Evolutionary conservation across 2,113 vertebrate genomes (phyloP), one percentile per base, ranked within the genome.

Genomic region (Recurvirostra avosetta): DNA sequence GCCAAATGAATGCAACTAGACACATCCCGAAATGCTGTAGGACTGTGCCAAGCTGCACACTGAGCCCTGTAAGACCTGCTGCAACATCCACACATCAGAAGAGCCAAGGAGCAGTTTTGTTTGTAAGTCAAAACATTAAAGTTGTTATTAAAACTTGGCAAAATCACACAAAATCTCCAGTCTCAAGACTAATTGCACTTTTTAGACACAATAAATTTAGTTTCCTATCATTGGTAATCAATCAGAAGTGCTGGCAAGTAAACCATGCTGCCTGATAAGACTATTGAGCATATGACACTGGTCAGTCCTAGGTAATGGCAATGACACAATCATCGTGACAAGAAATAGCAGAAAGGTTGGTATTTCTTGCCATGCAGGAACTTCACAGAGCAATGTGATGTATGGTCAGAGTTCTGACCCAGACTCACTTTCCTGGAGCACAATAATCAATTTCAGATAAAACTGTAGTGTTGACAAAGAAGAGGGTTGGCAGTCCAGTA

Each of bases 351-450:
- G 20, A 43, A 82, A 18, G 20, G 34, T 7, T 34, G 7, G 5
- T 71, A 2, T 40, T 45, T 47, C 63, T 30, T 52, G 41, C 59
- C 14, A 1, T 11, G 50, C 29, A 30, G 34, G 5, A 36, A 38
- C 38, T 62, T 16, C 3, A 6, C 0, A 43, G 45, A 59, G 23
- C 45, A 56, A 20, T 7, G 34, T 2, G 36, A 22, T 0, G 6
- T 41, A 32, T 7, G 34, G 55, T 45, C 81, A 81, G 63, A 66
- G 62, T 16, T 32, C 56, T 56, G 77, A 71, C 25, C 70, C 73
- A 68, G 52, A 4, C 56, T 27, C 32, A 4, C 40, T 30, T 30
- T 30, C 52, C 82, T 52, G n/a, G 41, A 74, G 59, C 26, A 47
- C 4, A 2, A 26, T 5, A 20, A 73, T 3, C 27, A 1, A 9